A percentile compares a stretch with the other conserved stretches of the same genome.
Evolutionary conservation across 2,797 vertebrate genomes (phyloP).

Genomic region (Phoebastria nigripes): DNA sequence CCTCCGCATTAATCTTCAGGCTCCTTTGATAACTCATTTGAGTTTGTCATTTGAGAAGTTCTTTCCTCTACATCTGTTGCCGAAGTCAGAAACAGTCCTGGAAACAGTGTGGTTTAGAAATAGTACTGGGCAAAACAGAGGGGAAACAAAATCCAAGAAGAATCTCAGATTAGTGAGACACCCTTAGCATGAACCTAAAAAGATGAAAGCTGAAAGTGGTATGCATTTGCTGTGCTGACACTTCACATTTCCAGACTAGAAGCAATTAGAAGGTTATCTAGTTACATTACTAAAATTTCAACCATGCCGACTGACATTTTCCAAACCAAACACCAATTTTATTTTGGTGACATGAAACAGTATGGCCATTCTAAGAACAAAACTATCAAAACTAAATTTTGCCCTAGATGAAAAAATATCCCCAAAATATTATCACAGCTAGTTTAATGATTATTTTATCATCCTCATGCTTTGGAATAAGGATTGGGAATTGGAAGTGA

Average conservation of each 20-base stretch:
- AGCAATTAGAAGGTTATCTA: not conserved
- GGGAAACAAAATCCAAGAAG: not conserved
- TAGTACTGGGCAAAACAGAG: not conserved
- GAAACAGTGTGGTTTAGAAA: not conserved
- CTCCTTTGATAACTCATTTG: not conserved
- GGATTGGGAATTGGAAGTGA: not conserved
- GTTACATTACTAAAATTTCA: conserved; percentile 6
- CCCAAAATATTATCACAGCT: not conserved
- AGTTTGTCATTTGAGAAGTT: not conserved
- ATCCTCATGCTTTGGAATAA: not conserved
- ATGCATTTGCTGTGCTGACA: not conserved
- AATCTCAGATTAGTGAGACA: not conserved
- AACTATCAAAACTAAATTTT: not conserved
- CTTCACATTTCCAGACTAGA: not conserved
- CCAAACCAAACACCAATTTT: not conserved
- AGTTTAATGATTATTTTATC: not conserved
- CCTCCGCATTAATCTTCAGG: not conserved
- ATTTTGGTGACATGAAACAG: not conserved
- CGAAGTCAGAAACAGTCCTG: not conserved
- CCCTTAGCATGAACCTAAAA: not conserved
- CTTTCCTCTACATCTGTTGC: not conserved
- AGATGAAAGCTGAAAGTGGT: not conserved
- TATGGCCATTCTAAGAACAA: not conserved
- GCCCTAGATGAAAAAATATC: not conserved
- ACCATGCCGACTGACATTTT: not conserved